A percentile compares a stretch with the other conserved stretches of the same genome.
These are phyloP conservation scores for Anguilla anguilla DNA, from an alignment of 2,797 vertebrate genomes.

Conservation along the genomic window DNA sequence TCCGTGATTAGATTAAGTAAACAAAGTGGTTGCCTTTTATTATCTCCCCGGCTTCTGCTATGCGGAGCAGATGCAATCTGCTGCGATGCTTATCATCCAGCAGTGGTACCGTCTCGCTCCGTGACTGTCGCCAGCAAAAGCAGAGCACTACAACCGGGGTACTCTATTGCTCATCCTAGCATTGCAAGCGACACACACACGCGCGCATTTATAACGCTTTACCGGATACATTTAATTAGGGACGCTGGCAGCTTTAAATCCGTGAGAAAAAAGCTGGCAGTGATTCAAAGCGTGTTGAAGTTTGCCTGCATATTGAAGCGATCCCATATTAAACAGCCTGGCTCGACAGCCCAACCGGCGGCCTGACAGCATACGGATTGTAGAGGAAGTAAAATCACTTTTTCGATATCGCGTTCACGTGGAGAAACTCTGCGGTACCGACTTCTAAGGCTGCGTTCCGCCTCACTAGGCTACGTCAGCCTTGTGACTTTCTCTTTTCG, in stretches of 20 bases:
- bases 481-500: too few species aligned
- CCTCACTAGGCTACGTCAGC: too few species aligned
- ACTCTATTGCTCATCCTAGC: background rate
- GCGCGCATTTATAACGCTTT: background rate
- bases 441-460: too few species aligned
- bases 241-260: background rate
- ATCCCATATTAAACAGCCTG: background rate
- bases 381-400: background rate
- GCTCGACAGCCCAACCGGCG: background rate
- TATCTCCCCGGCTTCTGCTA: background rate
- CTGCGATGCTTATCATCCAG: background rate
- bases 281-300: background rate
- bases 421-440: background rate
- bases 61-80: background rate
- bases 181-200: background rate
- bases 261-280: background rate
- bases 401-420: background rate
- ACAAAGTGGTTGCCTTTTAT: slow-evolving; percentile 26
- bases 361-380: background rate
- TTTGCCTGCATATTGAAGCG: background rate
- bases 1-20: slow-evolving; percentile 31
- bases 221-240: background rate
- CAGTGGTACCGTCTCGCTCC: background rate
- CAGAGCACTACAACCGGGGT: background rate
- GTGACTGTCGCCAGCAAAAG: background rate